Percentiles rank a stretch among this genome's conserved stretches.
Evolutionary conservation across 2,888 invertebrate species (phyloP).

Genomic region (Coelinius sp.): DNA sequence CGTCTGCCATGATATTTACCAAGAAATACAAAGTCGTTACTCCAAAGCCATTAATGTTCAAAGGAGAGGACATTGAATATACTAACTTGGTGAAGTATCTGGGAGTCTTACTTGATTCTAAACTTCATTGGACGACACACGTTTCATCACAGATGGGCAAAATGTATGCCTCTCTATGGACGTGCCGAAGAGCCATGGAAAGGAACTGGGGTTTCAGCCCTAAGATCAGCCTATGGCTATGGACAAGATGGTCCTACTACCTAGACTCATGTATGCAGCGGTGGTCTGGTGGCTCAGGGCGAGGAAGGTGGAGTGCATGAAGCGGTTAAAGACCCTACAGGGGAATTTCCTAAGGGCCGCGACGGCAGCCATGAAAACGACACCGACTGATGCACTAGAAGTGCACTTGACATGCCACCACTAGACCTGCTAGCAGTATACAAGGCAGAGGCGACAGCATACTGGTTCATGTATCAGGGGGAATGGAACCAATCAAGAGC

Average conservation of each 20-base stretch:
- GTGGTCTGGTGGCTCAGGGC: neutral
- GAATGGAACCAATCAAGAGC: constrained; percentile 14
- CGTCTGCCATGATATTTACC: too few species aligned
- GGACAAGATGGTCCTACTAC: neutral
- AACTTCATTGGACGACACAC: neutral
- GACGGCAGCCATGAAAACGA: neutral
- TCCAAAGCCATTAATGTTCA: neutral
- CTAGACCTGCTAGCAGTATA: neutral
- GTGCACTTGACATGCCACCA: neutral
- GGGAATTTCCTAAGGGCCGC: neutral
- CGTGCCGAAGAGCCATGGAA: neutral
- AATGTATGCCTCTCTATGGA: neutral
- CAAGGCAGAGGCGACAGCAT: neutral
- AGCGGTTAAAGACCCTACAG: neutral
- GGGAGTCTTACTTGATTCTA: neutral
- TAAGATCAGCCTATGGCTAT: neutral
- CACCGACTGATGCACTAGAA: neutral
- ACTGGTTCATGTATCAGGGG: constrained; percentile 20
- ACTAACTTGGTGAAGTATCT: neutral
- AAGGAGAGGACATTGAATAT: neutral
- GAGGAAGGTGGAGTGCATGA: neutral
- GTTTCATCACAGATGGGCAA: neutral
- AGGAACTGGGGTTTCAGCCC: neutral
- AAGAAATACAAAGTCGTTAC: neutral
- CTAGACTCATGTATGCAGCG: neutral